Base-by-base conservation (phyloP, 2,113 vertebrate genomes). In the Lagopus leucura region DNA sequence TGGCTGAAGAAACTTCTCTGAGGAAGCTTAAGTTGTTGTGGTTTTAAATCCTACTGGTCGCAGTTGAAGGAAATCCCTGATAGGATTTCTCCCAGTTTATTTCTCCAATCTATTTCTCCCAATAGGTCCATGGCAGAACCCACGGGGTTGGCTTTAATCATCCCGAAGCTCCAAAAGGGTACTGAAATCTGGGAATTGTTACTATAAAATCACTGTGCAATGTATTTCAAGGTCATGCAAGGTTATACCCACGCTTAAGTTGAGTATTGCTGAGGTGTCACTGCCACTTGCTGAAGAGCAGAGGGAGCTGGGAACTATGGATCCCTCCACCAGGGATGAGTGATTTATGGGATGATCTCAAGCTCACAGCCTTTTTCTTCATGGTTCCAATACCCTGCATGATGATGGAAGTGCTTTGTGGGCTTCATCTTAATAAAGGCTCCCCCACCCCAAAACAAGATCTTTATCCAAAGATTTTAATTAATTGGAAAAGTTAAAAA, bases 401-500 rank as follows among this genome's bases (percentile, higher is more conserved):
- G 58, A 80, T 86, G 90, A 93, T 54, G 70, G 86, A 91, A 96
- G 91, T 24, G 48, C 64, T 95, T 93, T 93, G 60, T 67, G 83
- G 91, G 88, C 71, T 94, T 95, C 54, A 47, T 91, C 63, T 95
- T 97, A 92, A 93, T 69, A 75, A 74, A 82, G 92, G 64, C 93
- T 89, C 90, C 92, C 90, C 92, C 96, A 90, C 91, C 92, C 93
- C 96, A 86, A 98, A 97, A 98, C 97, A 98, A 97, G 97, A 93
- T 94, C 84, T 93, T 96, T 97, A 97, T 95, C 92, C 92, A 86
- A 95, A 97, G 97, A 96, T 96, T 97, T 97, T 97, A 98, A 98
- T 98, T 98, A 98, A 98, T 98, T 97, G 97, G 83, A 83, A 95
- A 97, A 97, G 97, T 97, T 97, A 97, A 96, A 97, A 97, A 97